These are phyloP conservation scores for Vesta saturnalis DNA, from an alignment of 2,888 invertebrate genomes.

Conservation along the genomic window DNA sequence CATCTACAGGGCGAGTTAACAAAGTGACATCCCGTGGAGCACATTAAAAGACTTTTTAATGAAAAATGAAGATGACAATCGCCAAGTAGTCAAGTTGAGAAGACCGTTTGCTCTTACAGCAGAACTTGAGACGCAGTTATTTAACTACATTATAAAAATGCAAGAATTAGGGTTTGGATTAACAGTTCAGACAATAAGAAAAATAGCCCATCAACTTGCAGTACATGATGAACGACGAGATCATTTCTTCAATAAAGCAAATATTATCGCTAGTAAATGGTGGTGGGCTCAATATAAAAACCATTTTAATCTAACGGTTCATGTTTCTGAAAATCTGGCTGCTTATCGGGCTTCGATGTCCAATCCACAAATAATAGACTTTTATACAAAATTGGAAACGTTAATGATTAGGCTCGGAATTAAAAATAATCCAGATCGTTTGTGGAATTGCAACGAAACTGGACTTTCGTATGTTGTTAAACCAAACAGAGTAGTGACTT, in stretches of 20 bases:
- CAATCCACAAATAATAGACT: slow-evolving; percentile 12
- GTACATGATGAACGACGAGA: neutral
- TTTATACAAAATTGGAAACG: neutral
- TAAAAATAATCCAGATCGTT: slow-evolving; percentile 9
- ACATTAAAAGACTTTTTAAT: neutral
- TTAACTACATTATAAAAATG: slow-evolving; percentile 11
- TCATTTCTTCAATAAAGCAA: slow-evolving; percentile 9
- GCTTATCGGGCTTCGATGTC: slow-evolving; percentile 12
- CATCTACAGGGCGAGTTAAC: slow-evolving; percentile 7
- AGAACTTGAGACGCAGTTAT: slow-evolving; percentile 3
- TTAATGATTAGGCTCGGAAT: neutral
- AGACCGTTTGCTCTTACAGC: slow-evolving; percentile 6
- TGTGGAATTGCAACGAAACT: slow-evolving; percentile 18
- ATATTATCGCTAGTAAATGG: slow-evolving; percentile 10
- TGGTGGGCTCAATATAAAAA: slow-evolving; percentile 15
- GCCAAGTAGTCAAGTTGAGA: neutral
- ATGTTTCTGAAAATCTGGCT: slow-evolving; percentile 13
- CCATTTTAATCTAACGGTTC: neutral
- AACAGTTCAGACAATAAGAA: slow-evolving; percentile 4
- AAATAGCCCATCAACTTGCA: slow-evolving; percentile 2
- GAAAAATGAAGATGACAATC: slow-evolving; percentile 15
- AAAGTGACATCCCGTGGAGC: neutral
- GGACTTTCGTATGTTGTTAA: slow-evolving; percentile 12
- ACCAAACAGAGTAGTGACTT: slow-evolving; percentile 10
- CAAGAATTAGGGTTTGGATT: slow-evolving; percentile 13